A percentile compares a stretch with the other conserved stretches of the same genome.
phyloP scores from a whole-genome alignment of 1,140 invertebrate genomes.

The Cotesia vestalis region DNA sequence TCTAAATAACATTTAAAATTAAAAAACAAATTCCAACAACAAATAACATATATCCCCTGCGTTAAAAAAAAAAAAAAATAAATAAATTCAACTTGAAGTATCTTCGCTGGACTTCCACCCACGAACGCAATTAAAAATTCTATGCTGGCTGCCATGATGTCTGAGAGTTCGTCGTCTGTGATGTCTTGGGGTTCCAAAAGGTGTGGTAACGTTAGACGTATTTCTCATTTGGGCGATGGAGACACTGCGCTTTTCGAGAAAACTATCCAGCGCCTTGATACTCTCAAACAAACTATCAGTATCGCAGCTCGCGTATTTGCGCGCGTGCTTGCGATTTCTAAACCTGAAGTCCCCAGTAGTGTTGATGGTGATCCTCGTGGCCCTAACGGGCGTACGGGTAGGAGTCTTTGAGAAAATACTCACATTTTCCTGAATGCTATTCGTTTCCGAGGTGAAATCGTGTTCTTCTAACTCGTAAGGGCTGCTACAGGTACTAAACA shows the following conservation, averaged over 20 bases:
- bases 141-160: not conserved
- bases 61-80: not conserved
- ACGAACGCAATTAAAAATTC: constrained; percentile 20
- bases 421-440: constrained; percentile 40
- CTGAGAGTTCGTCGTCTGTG: not conserved
- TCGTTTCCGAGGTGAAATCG: constrained; percentile 48
- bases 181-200: constrained; percentile 51
- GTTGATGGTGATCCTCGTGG: too few relatives aligned
- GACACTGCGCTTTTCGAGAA: constrained; percentile 45
- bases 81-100: constrained; percentile 11
- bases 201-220: constrained; percentile 44
- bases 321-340: constrained; percentile 4
- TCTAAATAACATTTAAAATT: not conserved
- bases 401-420: constrained; percentile 38
- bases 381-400: constrained; percentile 20
- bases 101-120: constrained; percentile 30
- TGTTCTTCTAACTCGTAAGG: constrained; percentile 50
- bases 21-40: not conserved
- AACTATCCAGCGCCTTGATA: constrained; percentile 54
- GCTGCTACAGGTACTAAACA: constrained; percentile 44
- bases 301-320: constrained; percentile 46
- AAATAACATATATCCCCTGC: not conserved
- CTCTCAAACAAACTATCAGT: constrained; percentile 53
- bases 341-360: not conserved
- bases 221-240: constrained; percentile 20